phyloP scores from a whole-genome alignment of 2,797 vertebrate genomes.

The Melanotaenia pygmaea region DNA sequence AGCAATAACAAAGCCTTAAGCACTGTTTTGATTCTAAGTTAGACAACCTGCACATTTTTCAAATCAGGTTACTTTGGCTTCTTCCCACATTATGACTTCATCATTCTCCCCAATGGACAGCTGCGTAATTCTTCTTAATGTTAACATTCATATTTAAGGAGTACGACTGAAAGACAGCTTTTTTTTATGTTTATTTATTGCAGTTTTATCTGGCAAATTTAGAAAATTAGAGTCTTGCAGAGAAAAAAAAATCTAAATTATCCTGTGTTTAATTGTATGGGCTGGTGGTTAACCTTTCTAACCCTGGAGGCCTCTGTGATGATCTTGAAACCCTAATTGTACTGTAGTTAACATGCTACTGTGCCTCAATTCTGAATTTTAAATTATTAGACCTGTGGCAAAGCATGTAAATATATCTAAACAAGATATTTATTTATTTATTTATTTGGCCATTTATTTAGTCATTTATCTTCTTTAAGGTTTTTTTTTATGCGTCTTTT shows the following conservation, averaged over 20 bases:
- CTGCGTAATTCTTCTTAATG: slow-evolving; percentile 17
- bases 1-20: slow-evolving; percentile 64
- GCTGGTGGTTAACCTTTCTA: neutral
- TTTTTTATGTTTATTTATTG: too few relatives aligned
- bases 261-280: neutral
- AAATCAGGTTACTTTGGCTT: slow-evolving; percentile 46
- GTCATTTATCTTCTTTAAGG: too few relatives aligned
- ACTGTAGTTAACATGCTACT: too few relatives aligned
- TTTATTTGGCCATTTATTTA: neutral
- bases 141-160: slow-evolving; percentile 9
- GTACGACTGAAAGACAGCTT: neutral
- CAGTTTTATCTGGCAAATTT: neutral
- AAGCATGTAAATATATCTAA: neutral
- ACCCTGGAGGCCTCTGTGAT: neutral
- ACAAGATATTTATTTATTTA: neutral
- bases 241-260: neutral
- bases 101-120: slow-evolving; percentile 12
- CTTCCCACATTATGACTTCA: slow-evolving; percentile 32
- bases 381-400: too few relatives aligned
- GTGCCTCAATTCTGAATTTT: neutral
- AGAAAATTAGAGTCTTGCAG: neutral
- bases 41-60: slow-evolving; percentile 38
- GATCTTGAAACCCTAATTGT: neutral
- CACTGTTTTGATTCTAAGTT: slow-evolving; percentile 42
- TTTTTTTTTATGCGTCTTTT: too few relatives aligned